These are phyloP conservation scores for Gibbula magus DNA, from an alignment of 2,888 invertebrate genomes.

Conservation along the genomic window DNA sequence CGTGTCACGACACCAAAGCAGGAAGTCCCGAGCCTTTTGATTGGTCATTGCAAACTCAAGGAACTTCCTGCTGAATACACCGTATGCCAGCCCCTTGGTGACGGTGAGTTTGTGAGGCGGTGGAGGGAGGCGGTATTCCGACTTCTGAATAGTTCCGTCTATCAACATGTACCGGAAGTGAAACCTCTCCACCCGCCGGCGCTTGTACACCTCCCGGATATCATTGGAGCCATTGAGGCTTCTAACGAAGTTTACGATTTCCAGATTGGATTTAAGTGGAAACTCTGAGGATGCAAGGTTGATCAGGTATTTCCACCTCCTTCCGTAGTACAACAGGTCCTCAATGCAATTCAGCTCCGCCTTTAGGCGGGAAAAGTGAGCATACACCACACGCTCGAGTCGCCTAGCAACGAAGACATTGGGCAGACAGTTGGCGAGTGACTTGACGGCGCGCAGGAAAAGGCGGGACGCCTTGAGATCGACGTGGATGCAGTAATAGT, in stretches of 20 bases:
- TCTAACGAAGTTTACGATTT: slow-evolving; percentile 63
- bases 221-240: slow-evolving; percentile 63
- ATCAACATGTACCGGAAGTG: neutral
- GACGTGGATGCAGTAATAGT: slow-evolving; percentile 72
- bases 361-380: slow-evolving; percentile 53
- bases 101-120: slow-evolving; percentile 54
- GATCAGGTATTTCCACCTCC: slow-evolving; percentile 64
- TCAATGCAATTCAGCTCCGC: slow-evolving; percentile 65
- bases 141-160: slow-evolving; percentile 36
- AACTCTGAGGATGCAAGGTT: slow-evolving; percentile 66
- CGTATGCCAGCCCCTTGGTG: slow-evolving; percentile 64
- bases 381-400: slow-evolving; percentile 56
- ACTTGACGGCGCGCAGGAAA: slow-evolving; percentile 48
- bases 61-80: slow-evolving; percentile 56
- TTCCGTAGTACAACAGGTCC: slow-evolving; percentile 43
- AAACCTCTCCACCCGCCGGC: slow-evolving; percentile 25
- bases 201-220: slow-evolving; percentile 50
- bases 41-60: slow-evolving; percentile 57
- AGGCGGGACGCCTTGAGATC: slow-evolving; percentile 55
- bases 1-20: slow-evolving; percentile 59
- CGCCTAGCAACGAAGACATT: slow-evolving; percentile 69
- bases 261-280: slow-evolving; percentile 65
- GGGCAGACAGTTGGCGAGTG: slow-evolving; percentile 62
- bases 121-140: slow-evolving; percentile 33
- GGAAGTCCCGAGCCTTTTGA: slow-evolving; percentile 42